Conservation (phyloP, 1,140 invertebrate species). For the Penaeus indicus region DNA sequence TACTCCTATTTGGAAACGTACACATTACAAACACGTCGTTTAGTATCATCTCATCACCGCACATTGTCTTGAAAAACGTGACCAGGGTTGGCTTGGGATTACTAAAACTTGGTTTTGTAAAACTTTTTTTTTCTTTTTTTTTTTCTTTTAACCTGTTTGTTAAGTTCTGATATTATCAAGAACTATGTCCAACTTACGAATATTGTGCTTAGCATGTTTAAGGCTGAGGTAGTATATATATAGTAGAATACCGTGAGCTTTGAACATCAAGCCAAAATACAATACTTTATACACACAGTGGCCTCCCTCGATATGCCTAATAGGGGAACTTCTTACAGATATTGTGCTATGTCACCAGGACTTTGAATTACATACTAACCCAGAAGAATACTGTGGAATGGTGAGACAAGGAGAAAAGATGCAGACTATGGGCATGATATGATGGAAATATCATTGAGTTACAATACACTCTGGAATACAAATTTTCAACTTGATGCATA, state of each 20-base stretch:
- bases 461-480: slow-evolving; percentile 19
- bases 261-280: slow-evolving; percentile 64
- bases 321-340: slow-evolving; percentile 45
- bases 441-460: neutral
- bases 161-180: slow-evolving; percentile 58
- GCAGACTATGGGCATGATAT: neutral
- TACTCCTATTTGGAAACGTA: neutral
- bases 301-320: slow-evolving; percentile 55
- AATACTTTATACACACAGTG: slow-evolving; percentile 63
- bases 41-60: slow-evolving; percentile 19
- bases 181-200: slow-evolving; percentile 62
- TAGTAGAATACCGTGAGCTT: slow-evolving; percentile 65
- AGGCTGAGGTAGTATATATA: slow-evolving; percentile 65
- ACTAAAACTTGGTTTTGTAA: slow-evolving; percentile 53
- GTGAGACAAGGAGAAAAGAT: slow-evolving; percentile 5
- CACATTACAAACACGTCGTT: too few relatives aligned
- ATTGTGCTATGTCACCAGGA: slow-evolving; percentile 9
- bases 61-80: slow-evolving; percentile 38
- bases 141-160: slow-evolving; percentile 46
- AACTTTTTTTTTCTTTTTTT: slow-evolving; percentile 24
- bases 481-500: slow-evolving; percentile 8
- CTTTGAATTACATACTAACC: slow-evolving; percentile 29
- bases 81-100: slow-evolving; percentile 54
- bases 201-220: slow-evolving; percentile 65
- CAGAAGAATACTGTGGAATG: slow-evolving; percentile 40